Evolutionary conservation across 2,888 invertebrate species (phyloP), one percentile per base, ranked within the genome.

Genomic region (Trachelus troglodyta): DNA sequence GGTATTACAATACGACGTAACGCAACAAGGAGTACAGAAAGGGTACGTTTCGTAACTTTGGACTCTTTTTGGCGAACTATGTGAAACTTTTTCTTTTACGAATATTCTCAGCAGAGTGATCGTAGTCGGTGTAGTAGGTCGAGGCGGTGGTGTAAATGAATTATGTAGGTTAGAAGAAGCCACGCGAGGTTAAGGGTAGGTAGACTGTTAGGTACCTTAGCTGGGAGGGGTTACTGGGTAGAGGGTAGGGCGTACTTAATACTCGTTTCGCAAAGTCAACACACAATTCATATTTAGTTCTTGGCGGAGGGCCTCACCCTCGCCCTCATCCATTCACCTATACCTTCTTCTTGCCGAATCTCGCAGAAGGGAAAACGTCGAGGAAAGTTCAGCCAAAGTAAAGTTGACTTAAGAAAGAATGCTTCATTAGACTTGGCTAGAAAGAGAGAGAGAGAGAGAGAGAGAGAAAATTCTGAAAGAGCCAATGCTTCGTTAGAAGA

Each of bases 261-360:
- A 83, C 84, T 81, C 81, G 83, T 81, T 83, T 80, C 83, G 79
- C 79, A 82, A 82, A 83, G 83, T 82, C 82, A 82, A 81, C 83
- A 81, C 80, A 83, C 82, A 83, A 82, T 82, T 83, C 82, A 81
- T 80, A 81, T 83, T 82, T 81, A 82, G 82, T 80, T 80, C 76
- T 56, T 79, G 79, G 77, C 76, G 56, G 23, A 56, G 56, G 56
- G 56, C 56, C 56, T 56, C 56, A 15, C 56, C 56, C 56, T 56
- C 56, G 9, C 9, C 23, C 56, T 56, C 56, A 56, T 23, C 56
- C 56, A 56, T 56, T 9, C 56, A 23, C 15, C 56, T 56, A 23
- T 56, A 56, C 56, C 23, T 56, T 23, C 56, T 23, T 23, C 56
- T 56, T 23, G 9, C 23, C 56, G 23, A 23, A 15, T 23, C 56